Base-by-base conservation (phyloP, 2,797 vertebrate species). In the Syndactyla subalaris region DNA sequence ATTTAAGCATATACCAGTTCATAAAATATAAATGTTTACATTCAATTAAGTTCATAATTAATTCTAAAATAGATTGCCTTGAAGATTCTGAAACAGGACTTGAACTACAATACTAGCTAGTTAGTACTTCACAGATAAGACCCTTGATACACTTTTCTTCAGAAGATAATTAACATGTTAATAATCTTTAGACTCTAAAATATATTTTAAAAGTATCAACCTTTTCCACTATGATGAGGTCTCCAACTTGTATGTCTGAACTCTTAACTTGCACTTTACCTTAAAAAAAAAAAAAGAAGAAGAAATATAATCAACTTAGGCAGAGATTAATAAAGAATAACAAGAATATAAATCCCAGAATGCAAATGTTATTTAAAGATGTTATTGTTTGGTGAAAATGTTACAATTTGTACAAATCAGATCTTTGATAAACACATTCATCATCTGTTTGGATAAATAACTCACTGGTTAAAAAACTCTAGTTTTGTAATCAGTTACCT, bases 171-270 rank as follows among this genome's bases (percentile, higher is more conserved):
- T 80, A 94, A 34, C 79, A 94, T 55, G 45, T 59, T 78, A 83
- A 87, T 51, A 92, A 91, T 52, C 78, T 87, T 96, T 54, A 95
- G n/a, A 71, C 84, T 96, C 88, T 96, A 94, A 96, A 97, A 97
- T 94, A 95, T 87, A 97, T 96, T 94, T 94, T 70, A 97, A 97
- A 97, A 96, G 90, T 85, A 97, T 92, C 97, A 97, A 99, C 99
- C 99, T 99, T 99, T 97, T 99, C 99, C 79, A 99, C 99, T 88
- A 99, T 99, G 97, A 99, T 99, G 98, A 99, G 98, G 98, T 99
- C 99, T 97, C 99, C 99, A 91, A 99, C 99, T 98, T 99, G 99
- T 93, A 99, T 99, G 98, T 99, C 99, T 95, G 99, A 99, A 98
- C 99, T 99, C 98, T 99, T 99, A 95, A 99, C 99, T 98, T 99